Evolutionary conservation across 2,888 invertebrate genomes (phyloP).

Genomic region (Aspidapion aeneum): DNA sequence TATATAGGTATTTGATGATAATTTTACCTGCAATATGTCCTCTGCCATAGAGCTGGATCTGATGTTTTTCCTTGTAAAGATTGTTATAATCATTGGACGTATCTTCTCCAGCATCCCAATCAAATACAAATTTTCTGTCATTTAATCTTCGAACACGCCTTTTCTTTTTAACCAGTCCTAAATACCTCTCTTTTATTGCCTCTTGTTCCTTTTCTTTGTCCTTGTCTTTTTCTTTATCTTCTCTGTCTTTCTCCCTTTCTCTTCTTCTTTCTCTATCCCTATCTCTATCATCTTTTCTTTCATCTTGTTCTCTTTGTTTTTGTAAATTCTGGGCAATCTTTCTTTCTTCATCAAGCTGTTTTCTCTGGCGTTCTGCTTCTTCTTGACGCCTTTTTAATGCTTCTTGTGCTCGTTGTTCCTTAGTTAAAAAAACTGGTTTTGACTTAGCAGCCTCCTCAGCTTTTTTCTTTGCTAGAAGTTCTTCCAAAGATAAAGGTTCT

Average conservation of each 20-base stretch:
- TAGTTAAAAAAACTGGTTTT: conserved; percentile 95
- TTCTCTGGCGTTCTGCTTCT: conserved; percentile 79
- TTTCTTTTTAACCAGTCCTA: conserved; percentile 91
- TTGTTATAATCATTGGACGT: conserved; percentile 97
- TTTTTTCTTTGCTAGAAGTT: conserved; percentile 92
- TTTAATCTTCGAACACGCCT: conserved; percentile 89
- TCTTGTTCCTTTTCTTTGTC: conserved; percentile 92
- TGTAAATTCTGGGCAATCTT: conserved; percentile 42
- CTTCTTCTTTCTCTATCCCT: conserved; percentile 48
- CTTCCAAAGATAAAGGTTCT: conserved; percentile 94
- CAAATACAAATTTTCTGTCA: conserved; percentile 99
- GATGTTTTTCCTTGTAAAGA: conserved; percentile 94
- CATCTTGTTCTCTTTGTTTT: conserved; percentile 37
- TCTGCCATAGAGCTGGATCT: conserved; percentile 96
- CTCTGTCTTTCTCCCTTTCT: conserved; percentile 50
- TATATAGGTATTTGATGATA: no score
- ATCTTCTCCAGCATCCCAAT: conserved; percentile 99
- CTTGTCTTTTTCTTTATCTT: conserved; percentile 73
- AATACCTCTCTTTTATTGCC: conserved; percentile 93
- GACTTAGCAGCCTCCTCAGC: conserved; percentile 92
- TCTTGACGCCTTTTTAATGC: conserved; percentile 88
- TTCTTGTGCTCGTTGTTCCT: conserved; percentile 89
- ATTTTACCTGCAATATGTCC: conserved; percentile 98
- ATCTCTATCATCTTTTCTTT: conserved; percentile 42
- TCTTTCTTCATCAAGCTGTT: conserved; percentile 64